Evolutionary conservation across 2,797 vertebrate genomes (phyloP).

Genomic region (Odontamblyopus rebecca): DNA sequence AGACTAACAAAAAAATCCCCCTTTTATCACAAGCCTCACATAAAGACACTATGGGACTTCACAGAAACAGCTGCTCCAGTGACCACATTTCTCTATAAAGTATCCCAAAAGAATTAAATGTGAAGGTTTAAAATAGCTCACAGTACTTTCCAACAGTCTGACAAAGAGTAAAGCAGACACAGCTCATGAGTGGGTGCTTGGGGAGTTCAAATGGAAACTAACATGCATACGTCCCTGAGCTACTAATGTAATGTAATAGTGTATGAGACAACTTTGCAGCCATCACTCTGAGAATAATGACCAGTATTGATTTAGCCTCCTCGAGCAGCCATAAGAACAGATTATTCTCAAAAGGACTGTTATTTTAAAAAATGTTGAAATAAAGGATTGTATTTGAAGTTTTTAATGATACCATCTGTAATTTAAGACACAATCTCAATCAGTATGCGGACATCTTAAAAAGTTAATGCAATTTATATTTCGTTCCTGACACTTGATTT

Average conservation of each 20-base stretch:
- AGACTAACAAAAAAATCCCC: too few species aligned
- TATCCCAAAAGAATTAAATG: conserved; percentile 8
- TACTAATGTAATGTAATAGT: conserved; percentile 22
- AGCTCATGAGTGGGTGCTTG: conserved; percentile 29
- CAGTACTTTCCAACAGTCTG: conserved; percentile 23
- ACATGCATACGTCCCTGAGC: neutral
- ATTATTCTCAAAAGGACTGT: neutral
- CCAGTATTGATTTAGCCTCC: conserved; percentile 18
- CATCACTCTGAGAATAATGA: conserved; percentile 16
- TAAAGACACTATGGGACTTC: neutral
- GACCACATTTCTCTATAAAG: conserved; percentile 7
- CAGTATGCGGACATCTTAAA: neutral
- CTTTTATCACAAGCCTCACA: neutral
- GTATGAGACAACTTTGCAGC: conserved; percentile 2
- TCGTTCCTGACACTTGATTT: neutral
- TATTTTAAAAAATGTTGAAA: conserved; percentile 2
- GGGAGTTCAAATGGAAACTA: conserved; percentile 22
- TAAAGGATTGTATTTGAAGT: conserved; percentile 7
- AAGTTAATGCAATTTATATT: neutral
- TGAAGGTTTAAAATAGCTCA: conserved; percentile 19
- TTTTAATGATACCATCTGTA: conserved; percentile 3
- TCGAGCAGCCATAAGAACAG: neutral
- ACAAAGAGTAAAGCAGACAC: conserved; percentile 17
- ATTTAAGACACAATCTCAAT: neutral
- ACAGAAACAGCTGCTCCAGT: conserved; percentile 7